Conservation (phyloP, 30 jellyfish, hydroid and myxozoan genomes). For the Catostylus mosaicus region DNA sequence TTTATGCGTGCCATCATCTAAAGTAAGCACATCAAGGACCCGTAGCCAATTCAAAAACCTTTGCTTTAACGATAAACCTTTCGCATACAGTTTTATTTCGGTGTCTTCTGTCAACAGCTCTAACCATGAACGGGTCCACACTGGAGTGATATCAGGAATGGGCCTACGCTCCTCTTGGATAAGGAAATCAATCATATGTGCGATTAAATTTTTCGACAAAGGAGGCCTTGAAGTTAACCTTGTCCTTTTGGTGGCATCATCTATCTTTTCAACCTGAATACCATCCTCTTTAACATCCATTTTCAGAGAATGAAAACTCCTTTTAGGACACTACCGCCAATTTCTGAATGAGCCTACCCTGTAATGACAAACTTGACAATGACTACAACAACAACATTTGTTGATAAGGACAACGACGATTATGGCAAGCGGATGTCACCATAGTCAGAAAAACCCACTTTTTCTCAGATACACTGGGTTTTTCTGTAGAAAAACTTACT, state of each 20-base stretch:
- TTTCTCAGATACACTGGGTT: too few relatives aligned
- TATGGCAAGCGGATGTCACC: too few relatives aligned
- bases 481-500: too few relatives aligned
- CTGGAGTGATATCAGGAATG: slow-evolving; percentile 22
- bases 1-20: slow-evolving; percentile 13
- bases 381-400: too few relatives aligned
- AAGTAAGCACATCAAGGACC: slow-evolving; percentile 36
- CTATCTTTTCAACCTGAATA: not conserved
- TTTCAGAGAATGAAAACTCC: not conserved
- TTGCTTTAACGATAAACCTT: slow-evolving; percentile 22
- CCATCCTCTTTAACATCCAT: slow-evolving; percentile 4
- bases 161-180: slow-evolving; percentile 37
- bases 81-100: slow-evolving; percentile 1
- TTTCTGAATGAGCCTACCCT: too few relatives aligned
- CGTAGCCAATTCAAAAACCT: slow-evolving; percentile 34
- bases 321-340: too few relatives aligned
- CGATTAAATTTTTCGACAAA: slow-evolving; percentile 15
- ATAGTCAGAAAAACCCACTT: too few relatives aligned
- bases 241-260: not conserved
- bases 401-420: too few relatives aligned
- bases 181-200: slow-evolving; percentile 30
- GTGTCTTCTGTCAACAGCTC: slow-evolving; percentile 45
- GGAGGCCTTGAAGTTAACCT: slow-evolving; percentile 46
- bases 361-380: too few relatives aligned
- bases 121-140: slow-evolving; percentile 29